These are phyloP conservation scores for Symphodus melops DNA, from an alignment of 2,113 vertebrate genomes.

Conservation along the genomic window DNA sequence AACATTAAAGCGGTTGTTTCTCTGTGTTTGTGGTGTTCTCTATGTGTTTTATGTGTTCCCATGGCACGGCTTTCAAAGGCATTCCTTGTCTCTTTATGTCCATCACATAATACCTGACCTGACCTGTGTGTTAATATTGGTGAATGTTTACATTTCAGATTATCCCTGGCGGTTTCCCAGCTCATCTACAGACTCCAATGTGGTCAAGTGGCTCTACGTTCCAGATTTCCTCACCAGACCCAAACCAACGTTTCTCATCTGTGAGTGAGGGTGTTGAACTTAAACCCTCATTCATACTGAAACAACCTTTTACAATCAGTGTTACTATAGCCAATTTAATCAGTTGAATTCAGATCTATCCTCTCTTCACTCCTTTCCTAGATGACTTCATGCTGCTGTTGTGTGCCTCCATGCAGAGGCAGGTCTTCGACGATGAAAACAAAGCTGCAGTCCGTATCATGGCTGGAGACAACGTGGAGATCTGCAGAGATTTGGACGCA, in stretches of 20 bases:
- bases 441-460: conserved; percentile 91
- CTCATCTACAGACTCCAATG: conserved; percentile 90
- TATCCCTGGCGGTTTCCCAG: conserved; percentile 94
- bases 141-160: conserved; percentile 81
- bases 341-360: neutral
- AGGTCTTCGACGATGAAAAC: conserved; percentile 97
- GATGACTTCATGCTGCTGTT: conserved; percentile 97
- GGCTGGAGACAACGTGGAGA: conserved; percentile 98
- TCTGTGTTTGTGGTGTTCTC: neutral
- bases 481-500: conserved; percentile 95
- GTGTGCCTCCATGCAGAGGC: conserved; percentile 94
- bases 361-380: conserved; percentile 58
- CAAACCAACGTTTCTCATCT: conserved; percentile 92
- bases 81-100: neutral
- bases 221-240: conserved; percentile 93
- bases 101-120: neutral
- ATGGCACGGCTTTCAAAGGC: neutral
- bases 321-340: neutral
- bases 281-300: neutral
- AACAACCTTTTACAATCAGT: neutral
- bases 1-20: neutral
- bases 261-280: conserved; percentile 81
- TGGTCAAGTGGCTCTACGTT: conserved; percentile 98
- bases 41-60: neutral
- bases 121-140: neutral